These are phyloP conservation scores for Gryllus bimaculatus DNA, from an alignment of 1,140 invertebrate species.

Conservation along the genomic window DNA sequence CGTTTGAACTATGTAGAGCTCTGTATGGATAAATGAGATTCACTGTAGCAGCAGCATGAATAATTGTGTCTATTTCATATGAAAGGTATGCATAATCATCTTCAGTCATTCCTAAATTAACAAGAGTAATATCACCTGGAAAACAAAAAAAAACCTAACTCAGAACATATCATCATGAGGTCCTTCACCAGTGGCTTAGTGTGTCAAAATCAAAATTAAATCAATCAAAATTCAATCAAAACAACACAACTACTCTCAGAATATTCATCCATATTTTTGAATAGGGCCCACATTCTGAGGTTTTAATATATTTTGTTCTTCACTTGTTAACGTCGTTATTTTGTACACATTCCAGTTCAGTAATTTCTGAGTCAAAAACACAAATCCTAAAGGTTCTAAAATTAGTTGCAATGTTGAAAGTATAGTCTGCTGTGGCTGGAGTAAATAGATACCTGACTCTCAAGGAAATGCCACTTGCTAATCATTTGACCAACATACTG, in stretches of 20 bases:
- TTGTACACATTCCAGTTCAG: too few relatives aligned
- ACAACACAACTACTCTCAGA: neutral
- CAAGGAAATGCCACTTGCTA: too few relatives aligned
- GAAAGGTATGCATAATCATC: constrained; percentile 38
- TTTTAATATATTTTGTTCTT: too few relatives aligned
- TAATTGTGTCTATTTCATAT: constrained; percentile 41
- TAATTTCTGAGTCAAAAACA: too few relatives aligned
- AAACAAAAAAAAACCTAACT: neutral
- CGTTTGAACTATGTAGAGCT: constrained; percentile 40
- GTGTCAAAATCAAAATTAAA: neutral
- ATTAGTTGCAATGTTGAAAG: too few relatives aligned
- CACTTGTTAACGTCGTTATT: too few relatives aligned
- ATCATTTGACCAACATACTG: too few relatives aligned
- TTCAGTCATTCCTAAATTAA: constrained; percentile 40
- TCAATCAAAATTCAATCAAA: neutral
- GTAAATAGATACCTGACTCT: too few relatives aligned
- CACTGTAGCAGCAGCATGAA: constrained; percentile 43
- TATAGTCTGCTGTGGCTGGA: too few relatives aligned
- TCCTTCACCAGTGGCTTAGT: neutral
- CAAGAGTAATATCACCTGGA: constrained; percentile 37
- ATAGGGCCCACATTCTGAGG: neutral
- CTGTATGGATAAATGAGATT: constrained; percentile 42
- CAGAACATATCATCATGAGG: neutral
- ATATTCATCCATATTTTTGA: neutral
- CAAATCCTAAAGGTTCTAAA: too few relatives aligned